Evolutionary conservation across 2,888 invertebrate species (phyloP).

Genomic region (Ephialtes manifestator): DNA sequence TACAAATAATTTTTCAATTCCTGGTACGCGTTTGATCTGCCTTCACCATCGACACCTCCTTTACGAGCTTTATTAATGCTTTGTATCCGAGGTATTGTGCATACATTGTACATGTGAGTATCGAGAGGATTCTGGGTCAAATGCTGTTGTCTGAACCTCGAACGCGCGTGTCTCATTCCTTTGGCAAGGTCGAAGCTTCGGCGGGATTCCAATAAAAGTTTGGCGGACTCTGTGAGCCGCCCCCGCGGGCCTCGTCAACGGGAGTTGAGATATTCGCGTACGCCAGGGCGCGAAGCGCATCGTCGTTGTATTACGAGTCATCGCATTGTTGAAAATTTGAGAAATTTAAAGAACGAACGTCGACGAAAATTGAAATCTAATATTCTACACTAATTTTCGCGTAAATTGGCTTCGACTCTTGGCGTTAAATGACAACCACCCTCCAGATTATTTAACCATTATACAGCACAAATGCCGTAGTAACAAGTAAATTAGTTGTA

Average conservation of each 20-base stretch:
- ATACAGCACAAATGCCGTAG: neutral
- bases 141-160: slow-evolving; percentile 72
- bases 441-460: neutral
- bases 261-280: slow-evolving; percentile 40
- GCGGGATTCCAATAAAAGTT: slow-evolving; percentile 80
- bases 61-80: neutral
- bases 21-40: no score
- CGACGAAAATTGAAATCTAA: slow-evolving; percentile 2
- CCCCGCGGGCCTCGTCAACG: slow-evolving; percentile 56
- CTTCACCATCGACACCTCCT: neutral
- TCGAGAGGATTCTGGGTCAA: slow-evolving; percentile 75
- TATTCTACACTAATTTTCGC: neutral
- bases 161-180: slow-evolving; percentile 76
- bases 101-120: slow-evolving; percentile 8
- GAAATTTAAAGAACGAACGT: neutral
- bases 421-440: neutral
- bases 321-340: slow-evolving; percentile 1
- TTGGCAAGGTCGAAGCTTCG: slow-evolving; percentile 78
- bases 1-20: no score
- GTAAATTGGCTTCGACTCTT: neutral
- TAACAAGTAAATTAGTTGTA: neutral
- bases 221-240: slow-evolving; percentile 72
- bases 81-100: neutral
- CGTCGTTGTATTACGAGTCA: neutral
- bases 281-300: slow-evolving; percentile 23